Percentiles rank a stretch among this genome's conserved stretches.
Evolutionary conservation across 64 coral and sea anemone species (phyloP).

Genomic region (Platygyra sinensis): DNA sequence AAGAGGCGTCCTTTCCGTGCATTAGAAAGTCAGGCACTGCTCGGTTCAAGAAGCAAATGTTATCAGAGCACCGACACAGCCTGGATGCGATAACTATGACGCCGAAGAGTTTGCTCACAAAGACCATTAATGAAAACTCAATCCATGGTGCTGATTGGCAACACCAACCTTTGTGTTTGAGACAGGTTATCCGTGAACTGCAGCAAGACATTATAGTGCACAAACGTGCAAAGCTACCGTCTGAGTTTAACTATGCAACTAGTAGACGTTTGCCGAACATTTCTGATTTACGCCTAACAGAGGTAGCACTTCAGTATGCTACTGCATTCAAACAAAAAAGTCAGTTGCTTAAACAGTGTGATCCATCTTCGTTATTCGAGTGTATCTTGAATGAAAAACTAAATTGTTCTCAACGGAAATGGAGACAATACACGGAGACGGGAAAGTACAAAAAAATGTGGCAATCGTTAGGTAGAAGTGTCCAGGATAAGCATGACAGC

Average conservation of each 20-base stretch:
- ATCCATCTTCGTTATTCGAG: not conserved
- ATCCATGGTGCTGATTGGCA: not conserved
- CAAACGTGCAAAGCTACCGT: too few relatives aligned
- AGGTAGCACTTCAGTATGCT: slow-evolving; percentile 14
- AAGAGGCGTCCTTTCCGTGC: not conserved
- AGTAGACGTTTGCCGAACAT: slow-evolving; percentile 7
- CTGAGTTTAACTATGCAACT: not conserved
- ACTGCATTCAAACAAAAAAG: not conserved
- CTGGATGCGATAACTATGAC: not conserved
- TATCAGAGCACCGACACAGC: not conserved
- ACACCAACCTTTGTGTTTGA: not conserved
- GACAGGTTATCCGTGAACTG: not conserved
- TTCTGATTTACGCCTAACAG: not conserved
- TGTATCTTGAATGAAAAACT: slow-evolving; percentile 34
- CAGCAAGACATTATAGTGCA: not conserved
- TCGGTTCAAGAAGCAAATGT: not conserved
- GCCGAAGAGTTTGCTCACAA: not conserved
- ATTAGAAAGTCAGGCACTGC: not conserved
- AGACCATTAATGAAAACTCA: not conserved
- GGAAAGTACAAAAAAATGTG: not conserved
- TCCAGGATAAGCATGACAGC: not conserved
- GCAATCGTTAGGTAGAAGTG: slow-evolving; percentile 1
- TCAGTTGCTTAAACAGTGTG: not conserved
- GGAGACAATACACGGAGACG: not conserved
- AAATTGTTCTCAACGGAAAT: not conserved